Percentiles rank a stretch among this genome's conserved stretches.
These are phyloP conservation scores for Acronicta aceris DNA, from an alignment of 2,888 invertebrate genomes.

Conservation along the genomic window DNA sequence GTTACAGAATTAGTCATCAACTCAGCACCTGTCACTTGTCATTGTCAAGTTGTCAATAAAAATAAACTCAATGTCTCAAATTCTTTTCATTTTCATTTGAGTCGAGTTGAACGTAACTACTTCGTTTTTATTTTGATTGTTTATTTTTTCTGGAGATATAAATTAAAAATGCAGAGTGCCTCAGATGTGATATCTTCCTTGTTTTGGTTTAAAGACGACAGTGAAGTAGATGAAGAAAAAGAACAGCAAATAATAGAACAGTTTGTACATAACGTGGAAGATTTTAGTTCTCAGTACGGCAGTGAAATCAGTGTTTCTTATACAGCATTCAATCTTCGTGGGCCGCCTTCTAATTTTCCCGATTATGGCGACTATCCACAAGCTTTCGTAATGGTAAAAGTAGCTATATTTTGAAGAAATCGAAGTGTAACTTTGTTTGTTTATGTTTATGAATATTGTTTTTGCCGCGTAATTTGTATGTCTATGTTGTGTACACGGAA, in stretches of 20 bases:
- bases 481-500: background rate
- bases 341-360: conserved; percentile 95
- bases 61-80: no score
- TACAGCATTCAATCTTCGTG: conserved; percentile 95
- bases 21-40: conserved; percentile 23
- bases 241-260: conserved; percentile 90
- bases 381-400: conserved; percentile 95
- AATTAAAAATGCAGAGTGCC: conserved; percentile 78
- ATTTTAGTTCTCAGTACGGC: conserved; percentile 97
- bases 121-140: conserved; percentile 23
- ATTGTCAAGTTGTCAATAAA: conserved; percentile 31
- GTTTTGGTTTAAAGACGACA: conserved; percentile 79
- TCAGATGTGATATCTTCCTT: conserved; percentile 83
- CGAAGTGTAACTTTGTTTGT: conserved; percentile 6
- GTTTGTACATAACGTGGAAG: conserved; percentile 93
- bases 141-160: conserved; percentile 19
- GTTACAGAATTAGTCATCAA: no score
- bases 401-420: conserved; percentile 19
- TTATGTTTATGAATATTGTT: background rate
- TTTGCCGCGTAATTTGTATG: conserved; percentile 21
- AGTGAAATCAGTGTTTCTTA: conserved; percentile 96
- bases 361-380: conserved; percentile 97
- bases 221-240: conserved; percentile 69
- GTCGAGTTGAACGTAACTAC: conserved; percentile 43
- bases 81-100: conserved; percentile 34